phyloP scores from a whole-genome alignment of 2,797 vertebrate genomes.

The Propithecus perrieri region DNA sequence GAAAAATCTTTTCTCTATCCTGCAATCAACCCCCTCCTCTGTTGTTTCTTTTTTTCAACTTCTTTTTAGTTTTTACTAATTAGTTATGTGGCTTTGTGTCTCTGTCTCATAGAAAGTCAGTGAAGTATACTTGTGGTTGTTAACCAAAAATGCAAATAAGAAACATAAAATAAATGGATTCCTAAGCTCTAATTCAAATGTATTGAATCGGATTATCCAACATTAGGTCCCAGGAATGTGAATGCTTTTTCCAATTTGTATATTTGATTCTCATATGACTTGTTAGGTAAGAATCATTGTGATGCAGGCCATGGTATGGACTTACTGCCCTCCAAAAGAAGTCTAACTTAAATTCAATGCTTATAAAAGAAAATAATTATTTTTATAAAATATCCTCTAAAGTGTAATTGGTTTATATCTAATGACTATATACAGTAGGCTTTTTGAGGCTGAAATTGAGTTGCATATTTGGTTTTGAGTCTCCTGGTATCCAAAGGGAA shows the following conservation, averaged over 20 bases:
- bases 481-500: background rate
- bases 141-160: background rate
- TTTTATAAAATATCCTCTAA: background rate
- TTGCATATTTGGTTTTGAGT: background rate
- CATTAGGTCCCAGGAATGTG: background rate
- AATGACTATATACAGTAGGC: background rate
- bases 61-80: slow-evolving; percentile 1
- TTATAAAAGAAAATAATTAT: background rate
- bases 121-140: background rate
- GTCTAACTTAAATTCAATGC: background rate
- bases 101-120: background rate
- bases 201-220: background rate
- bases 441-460: background rate
- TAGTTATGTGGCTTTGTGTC: background rate
- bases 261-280: background rate
- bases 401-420: background rate
- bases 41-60: background rate
- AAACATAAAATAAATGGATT: background rate
- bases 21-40: background rate
- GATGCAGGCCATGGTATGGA: background rate
- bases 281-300: background rate
- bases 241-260: background rate
- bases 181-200: background rate
- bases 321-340: background rate
- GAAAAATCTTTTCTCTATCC: background rate